Conservation (phyloP, 2,113 vertebrate genomes). For the Phaethon lepturus region DNA sequence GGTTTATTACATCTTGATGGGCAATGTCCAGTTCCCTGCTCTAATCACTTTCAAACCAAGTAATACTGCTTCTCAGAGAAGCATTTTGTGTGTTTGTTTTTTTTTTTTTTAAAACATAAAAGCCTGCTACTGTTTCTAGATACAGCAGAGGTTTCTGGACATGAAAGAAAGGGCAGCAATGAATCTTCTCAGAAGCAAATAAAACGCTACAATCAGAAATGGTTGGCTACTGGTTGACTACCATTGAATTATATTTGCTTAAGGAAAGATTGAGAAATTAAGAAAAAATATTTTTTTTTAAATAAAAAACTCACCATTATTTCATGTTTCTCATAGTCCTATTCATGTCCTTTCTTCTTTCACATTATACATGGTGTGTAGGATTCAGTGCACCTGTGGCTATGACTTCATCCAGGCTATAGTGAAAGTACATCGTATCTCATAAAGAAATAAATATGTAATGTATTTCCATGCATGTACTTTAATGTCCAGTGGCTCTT, state of each 20-base stretch:
- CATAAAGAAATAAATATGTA: background rate
- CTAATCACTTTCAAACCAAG: background rate
- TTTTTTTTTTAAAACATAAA: background rate
- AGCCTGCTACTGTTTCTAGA: background rate
- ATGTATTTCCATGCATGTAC: background rate
- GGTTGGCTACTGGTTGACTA: background rate
- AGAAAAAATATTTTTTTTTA: background rate
- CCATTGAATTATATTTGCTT: background rate
- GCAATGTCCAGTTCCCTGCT: background rate
- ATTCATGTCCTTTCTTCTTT: constrained; percentile 17
- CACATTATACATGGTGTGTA: background rate
- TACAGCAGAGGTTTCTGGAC: background rate
- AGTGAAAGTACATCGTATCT: background rate
- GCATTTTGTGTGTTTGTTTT: background rate
- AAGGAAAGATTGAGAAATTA: background rate
- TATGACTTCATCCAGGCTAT: constrained; percentile 16
- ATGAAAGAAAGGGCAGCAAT: background rate
- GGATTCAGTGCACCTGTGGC: constrained; percentile 5
- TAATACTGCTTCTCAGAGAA: background rate
- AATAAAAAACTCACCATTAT: constrained; percentile 25
- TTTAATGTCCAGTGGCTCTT: background rate
- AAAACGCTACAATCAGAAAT: background rate
- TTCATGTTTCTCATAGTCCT: background rate
- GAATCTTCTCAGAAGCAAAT: background rate
- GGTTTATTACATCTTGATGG: background rate